Evolutionary conservation across 2,797 vertebrate species (phyloP).

Genomic region (Propithecus perrieri): DNA sequence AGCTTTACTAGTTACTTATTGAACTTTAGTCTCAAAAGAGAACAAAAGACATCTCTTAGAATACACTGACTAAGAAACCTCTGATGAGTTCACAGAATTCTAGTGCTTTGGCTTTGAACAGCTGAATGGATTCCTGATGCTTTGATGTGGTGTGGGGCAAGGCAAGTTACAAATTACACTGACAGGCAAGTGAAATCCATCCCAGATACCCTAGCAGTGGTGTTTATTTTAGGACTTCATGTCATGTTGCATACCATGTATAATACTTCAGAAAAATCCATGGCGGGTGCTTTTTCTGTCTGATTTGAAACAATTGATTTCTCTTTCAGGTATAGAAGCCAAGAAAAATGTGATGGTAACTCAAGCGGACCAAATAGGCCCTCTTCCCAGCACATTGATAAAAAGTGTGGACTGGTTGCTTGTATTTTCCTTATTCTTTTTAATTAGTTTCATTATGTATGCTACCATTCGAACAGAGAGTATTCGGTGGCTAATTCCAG

Average conservation of each 20-base stretch:
- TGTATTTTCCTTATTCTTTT: slow-evolving; percentile 95
- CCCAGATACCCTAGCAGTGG: not conserved
- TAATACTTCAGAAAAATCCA: slow-evolving; percentile 1
- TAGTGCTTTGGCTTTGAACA: slow-evolving; percentile 56
- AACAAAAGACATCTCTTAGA: slow-evolving; percentile 34
- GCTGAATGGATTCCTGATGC: slow-evolving; percentile 24
- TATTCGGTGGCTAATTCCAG: slow-evolving; percentile 96
- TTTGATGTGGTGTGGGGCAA: slow-evolving; percentile 63
- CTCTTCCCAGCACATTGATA: slow-evolving; percentile 90
- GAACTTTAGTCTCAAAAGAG: slow-evolving; percentile 29
- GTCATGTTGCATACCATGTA: slow-evolving; percentile 39
- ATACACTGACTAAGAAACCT: not conserved
- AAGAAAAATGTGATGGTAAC: slow-evolving; percentile 87
- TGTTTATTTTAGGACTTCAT: slow-evolving; percentile 28
- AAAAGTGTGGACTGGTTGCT: slow-evolving; percentile 97
- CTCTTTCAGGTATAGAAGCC: slow-evolving; percentile 92
- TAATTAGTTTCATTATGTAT: slow-evolving; percentile 92
- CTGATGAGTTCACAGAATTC: not conserved
- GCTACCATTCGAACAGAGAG: slow-evolving; percentile 94
- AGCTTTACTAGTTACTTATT: slow-evolving; percentile 38
- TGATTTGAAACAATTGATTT: slow-evolving; percentile 64
- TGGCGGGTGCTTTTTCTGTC: slow-evolving; percentile 25
- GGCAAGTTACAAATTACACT: slow-evolving; percentile 35
- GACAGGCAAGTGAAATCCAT: slow-evolving; percentile 41
- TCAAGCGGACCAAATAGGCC: slow-evolving; percentile 89